These are phyloP conservation scores for Anabas testudineus DNA, from an alignment of 2,797 vertebrate species.

Conservation along the genomic window DNA sequence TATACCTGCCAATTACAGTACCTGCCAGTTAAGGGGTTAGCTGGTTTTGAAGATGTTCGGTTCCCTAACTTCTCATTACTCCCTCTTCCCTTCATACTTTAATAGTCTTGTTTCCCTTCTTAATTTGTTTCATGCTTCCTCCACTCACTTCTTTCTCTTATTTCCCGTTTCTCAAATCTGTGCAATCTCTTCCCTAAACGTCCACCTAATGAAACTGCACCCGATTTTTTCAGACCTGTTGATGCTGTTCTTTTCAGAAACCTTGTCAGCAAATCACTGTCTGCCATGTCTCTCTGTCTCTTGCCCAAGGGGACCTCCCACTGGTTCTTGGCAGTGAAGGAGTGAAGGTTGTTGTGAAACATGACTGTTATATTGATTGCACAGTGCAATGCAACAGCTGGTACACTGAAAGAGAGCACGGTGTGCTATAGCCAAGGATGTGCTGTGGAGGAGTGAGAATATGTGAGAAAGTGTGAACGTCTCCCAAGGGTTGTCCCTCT, in stretches of 20 bases:
- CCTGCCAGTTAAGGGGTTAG: not conserved
- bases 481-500: constrained; percentile 71
- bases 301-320: constrained; percentile 66
- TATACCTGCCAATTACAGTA: not conserved
- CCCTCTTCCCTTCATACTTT: not conserved
- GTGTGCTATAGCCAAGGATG: constrained; percentile 48
- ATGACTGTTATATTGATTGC: constrained; percentile 75
- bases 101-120: constrained; percentile 10
- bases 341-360: constrained; percentile 76
- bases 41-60: constrained; percentile 1
- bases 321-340: constrained; percentile 68
- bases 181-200: constrained; percentile 18
- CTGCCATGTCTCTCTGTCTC: constrained; percentile 47
- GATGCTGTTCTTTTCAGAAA: constrained; percentile 41
- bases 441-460: constrained; percentile 69
- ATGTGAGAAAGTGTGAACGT: constrained; percentile 67
- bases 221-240: constrained; percentile 25
- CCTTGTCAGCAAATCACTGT: constrained; percentile 45
- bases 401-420: constrained; percentile 65
- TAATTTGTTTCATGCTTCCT: constrained; percentile 4
- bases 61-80: constrained; percentile 12
- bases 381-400: constrained; percentile 70
- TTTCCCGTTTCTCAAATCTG: constrained; percentile 7
- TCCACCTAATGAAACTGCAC: constrained; percentile 37
- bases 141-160: not conserved